Percentiles rank a stretch among this genome's conserved stretches.
Conservation (phyloP, 1,140 invertebrate genomes). For the Drosophila ohnishii region DNA sequence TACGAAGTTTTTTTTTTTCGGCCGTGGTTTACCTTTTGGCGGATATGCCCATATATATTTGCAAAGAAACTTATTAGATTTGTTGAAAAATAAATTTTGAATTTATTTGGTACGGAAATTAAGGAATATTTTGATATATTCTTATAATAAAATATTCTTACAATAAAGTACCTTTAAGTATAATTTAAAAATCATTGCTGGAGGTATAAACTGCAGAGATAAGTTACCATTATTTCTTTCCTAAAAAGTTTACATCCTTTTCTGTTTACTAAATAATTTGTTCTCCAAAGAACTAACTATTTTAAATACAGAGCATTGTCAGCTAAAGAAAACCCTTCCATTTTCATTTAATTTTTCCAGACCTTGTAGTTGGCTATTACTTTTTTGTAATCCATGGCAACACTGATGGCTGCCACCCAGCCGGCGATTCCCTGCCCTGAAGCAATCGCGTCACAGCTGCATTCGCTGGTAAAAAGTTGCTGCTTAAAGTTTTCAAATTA, state of each 20-base stretch:
- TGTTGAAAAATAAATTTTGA: background rate
- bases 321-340: background rate
- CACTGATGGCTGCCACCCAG: slow-evolving; percentile 20
- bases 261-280: background rate
- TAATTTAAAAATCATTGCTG: background rate
- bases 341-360: background rate
- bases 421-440: background rate
- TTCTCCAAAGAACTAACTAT: background rate
- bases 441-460: slow-evolving; percentile 60
- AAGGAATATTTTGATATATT: background rate
- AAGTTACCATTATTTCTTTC: background rate
- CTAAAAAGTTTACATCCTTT: background rate
- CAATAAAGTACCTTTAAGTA: background rate
- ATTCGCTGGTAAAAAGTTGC: slow-evolving; percentile 53
- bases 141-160: background rate
- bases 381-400: slow-evolving; percentile 5
- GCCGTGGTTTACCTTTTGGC: no score
- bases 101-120: background rate
- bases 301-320: background rate
- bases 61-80: background rate
- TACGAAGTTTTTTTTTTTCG: no score
- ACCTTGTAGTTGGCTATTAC: slow-evolving; percentile 1
- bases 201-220: background rate
- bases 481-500: slow-evolving; percentile 81
- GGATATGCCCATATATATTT: no score